These are phyloP conservation scores for Aurelia sp. DNA, from an alignment of 30 jellyfish, hydroid and myxozoan species.

Conservation along the genomic window DNA sequence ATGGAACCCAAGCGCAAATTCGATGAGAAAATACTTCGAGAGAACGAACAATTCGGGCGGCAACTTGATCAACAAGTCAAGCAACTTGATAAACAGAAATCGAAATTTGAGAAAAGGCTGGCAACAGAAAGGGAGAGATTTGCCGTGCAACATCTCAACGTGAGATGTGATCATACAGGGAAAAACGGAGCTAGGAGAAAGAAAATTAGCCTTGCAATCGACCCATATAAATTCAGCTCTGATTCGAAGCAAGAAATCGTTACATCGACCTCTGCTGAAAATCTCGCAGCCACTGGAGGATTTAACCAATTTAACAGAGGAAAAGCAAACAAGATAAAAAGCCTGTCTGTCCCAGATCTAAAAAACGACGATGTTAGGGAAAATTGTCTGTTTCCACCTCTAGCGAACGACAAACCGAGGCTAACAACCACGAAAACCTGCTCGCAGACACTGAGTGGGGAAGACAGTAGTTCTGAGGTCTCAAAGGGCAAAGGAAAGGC, in stretches of 20 bases:
- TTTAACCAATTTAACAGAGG: too few relatives aligned
- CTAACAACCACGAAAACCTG: not conserved
- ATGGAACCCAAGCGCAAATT: slow-evolving; percentile 54
- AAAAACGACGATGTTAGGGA: too few relatives aligned
- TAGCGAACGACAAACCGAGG: not conserved
- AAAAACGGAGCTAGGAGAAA: slow-evolving; percentile 19
- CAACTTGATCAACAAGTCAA: slow-evolving; percentile 38
- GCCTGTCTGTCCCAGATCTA: too few relatives aligned
- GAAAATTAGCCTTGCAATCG: slow-evolving; percentile 60
- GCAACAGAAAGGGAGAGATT: slow-evolving; percentile 49
- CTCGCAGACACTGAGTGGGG: too few relatives aligned
- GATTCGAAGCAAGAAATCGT: not conserved
- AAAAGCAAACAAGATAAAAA: too few relatives aligned
- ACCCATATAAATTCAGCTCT: not conserved
- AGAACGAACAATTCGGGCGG: slow-evolving; percentile 57
- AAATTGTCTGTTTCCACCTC: slow-evolving; percentile 1
- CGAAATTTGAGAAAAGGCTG: slow-evolving; percentile 30
- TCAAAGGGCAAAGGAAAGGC: too few relatives aligned
- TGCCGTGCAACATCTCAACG: slow-evolving; percentile 63
- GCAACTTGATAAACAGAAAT: slow-evolving; percentile 43
- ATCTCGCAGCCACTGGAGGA: too few relatives aligned
- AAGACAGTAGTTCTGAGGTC: too few relatives aligned
- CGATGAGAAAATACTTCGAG: slow-evolving; percentile 44
- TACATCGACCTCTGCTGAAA: too few relatives aligned
- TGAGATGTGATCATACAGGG: slow-evolving; percentile 3